phyloP scores from a whole-genome alignment of 2,797 vertebrate genomes.

The Fringilla coelebs region DNA sequence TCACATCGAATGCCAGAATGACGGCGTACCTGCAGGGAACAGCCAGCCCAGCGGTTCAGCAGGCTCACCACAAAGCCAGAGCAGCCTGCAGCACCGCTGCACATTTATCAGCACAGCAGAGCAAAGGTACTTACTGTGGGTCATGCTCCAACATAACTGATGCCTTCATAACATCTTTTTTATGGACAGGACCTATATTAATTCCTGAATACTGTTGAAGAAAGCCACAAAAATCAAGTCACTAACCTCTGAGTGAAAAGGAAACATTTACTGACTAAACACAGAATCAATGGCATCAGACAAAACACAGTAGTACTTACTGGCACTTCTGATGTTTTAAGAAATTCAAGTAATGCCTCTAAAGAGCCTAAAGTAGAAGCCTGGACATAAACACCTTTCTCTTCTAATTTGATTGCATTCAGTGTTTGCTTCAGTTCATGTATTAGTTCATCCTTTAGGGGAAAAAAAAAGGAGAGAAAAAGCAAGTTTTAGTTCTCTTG shows the following conservation, averaged over 20 bases:
- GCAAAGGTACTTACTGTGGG: conserved; percentile 81
- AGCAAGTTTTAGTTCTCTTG: neutral
- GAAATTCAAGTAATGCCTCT: conserved; percentile 95
- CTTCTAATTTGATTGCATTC: conserved; percentile 94
- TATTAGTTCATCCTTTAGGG: conserved; percentile 87
- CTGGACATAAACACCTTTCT: conserved; percentile 98
- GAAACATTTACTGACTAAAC: neutral
- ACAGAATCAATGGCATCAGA: neutral
- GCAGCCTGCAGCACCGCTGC: neutral
- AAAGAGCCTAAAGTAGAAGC: conserved; percentile 95
- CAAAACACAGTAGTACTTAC: conserved; percentile 76
- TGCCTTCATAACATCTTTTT: conserved; percentile 96
- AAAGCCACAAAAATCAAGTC: neutral
- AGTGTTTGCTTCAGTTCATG: conserved; percentile 95
- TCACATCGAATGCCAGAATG: conserved; percentile 95
- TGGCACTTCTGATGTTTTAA: conserved; percentile 95
- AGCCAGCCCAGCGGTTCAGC: neutral
- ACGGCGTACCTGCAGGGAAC: conserved; percentile 83
- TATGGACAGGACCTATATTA: conserved; percentile 97
- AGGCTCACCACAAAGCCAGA: rapidly evolving
- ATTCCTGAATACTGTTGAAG: conserved; percentile 91
- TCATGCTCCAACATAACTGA: conserved; percentile 97
- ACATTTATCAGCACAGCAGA: rapidly evolving
- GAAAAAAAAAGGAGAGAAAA: neutral
- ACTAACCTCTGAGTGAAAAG: neutral